Evolutionary conservation across 2,797 vertebrate genomes (phyloP), one percentile per base, ranked within the genome.

Genomic region (Australoheros facetus): DNA sequence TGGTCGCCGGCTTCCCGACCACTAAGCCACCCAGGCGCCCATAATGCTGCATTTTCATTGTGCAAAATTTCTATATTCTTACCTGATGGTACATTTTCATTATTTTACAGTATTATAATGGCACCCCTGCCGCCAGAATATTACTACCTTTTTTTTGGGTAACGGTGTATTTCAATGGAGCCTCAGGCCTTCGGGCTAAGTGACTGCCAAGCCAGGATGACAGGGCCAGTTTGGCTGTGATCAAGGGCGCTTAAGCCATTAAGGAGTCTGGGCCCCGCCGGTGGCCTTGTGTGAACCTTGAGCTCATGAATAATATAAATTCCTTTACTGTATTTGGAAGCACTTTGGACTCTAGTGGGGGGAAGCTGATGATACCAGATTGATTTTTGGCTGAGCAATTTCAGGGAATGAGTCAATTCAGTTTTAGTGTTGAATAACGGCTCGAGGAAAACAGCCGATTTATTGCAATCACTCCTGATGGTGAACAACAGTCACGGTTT

Each of bases 251-350:
- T 57, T 71, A 79, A 77, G 77, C 86, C 89, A 91, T 90, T 84
- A 91, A 84, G 85, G 70, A 81, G 88, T 92, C 91, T 86, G 86
- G 87, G 57, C 80, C 34, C 51, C 12, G 78, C 79, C 9, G 71
- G 70, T 75, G 91, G 87, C 91, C 92, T 91, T 64, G 90, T 30
- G 30, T 87, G 88, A 93, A 90, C 93, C 89, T 34, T 75, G 10
- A 72, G 54, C 89, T 93, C 89, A 94, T 94, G 87, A 93, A 94
- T 93, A 91, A 93, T 92, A 88, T 51, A 92, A 73, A 87, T 80
- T 82, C 76, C 75, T 85, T 79, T 82, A 86, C 92, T 92, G 90
- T 93, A 91, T 93, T 91, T 92, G 90, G 91, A 90, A 84, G 90
- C 93, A 92, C 89, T 94, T 85, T 88, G 81, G 82, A 26, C 58